phyloP scores from a whole-genome alignment of 2,113 vertebrate genomes.

The Callaeas wilsoni region DNA sequence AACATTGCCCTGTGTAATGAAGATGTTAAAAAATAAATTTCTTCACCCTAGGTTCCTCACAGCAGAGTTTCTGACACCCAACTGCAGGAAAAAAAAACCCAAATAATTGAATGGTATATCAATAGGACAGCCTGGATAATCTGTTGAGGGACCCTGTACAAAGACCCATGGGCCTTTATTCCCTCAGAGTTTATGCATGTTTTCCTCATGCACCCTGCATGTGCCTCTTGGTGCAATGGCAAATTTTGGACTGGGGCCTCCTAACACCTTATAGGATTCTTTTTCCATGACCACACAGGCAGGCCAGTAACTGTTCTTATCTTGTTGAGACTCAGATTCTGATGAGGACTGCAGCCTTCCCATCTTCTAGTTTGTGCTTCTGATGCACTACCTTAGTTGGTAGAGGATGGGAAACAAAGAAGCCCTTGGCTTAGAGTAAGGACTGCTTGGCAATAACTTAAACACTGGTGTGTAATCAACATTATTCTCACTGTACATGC shows the following conservation, averaged over 20 bases:
- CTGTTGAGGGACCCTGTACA: not conserved
- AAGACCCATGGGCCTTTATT: not conserved
- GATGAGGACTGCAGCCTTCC: not conserved
- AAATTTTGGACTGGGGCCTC: not conserved
- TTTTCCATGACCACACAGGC: not conserved
- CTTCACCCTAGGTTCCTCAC: not conserved
- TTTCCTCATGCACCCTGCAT: rapidly evolving
- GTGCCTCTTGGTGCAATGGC: not conserved
- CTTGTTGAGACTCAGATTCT: not conserved
- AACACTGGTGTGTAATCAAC: not conserved
- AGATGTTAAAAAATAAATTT: not conserved
- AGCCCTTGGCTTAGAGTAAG: not conserved
- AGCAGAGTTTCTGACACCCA: not conserved
- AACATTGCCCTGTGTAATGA: not conserved
- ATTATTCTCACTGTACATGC: not conserved
- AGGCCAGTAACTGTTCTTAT: not conserved
- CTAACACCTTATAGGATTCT: not conserved
- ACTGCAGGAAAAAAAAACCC: not conserved
- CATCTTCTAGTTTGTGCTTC: not conserved
- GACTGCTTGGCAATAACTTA: not conserved
- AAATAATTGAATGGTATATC: not conserved
- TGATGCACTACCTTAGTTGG: not conserved
- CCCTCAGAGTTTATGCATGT: not conserved
- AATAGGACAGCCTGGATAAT: not conserved
- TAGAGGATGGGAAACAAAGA: not conserved